Percentiles rank a stretch among this genome's conserved stretches.
Evolutionary conservation across 2,888 invertebrate genomes (phyloP).

Genomic region (Drosophila gaucha): DNA sequence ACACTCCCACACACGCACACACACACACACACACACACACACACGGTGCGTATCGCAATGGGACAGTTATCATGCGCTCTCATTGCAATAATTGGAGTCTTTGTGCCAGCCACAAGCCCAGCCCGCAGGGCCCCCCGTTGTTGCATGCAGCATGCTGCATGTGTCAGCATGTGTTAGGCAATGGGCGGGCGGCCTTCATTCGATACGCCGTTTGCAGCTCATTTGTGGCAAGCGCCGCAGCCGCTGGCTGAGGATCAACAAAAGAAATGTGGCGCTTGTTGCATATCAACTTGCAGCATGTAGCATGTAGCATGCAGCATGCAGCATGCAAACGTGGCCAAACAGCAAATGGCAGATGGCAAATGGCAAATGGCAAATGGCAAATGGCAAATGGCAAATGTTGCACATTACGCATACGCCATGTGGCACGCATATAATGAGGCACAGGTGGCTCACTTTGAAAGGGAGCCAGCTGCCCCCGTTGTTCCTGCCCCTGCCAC

Average conservation of each 20-base stretch:
- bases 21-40: conserved; percentile 3
- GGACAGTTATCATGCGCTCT: conserved; percentile 49
- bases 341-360: neutral
- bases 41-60: conserved; percentile 30
- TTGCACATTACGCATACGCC: conserved; percentile 36
- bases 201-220: conserved; percentile 31
- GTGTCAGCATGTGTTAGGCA: conserved; percentile 1
- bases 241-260: conserved; percentile 17
- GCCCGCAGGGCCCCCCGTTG: neutral
- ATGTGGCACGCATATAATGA: conserved; percentile 5
- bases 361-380: neutral
- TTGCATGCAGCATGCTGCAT: neutral
- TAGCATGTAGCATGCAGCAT: neutral
- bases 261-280: conserved; percentile 56
- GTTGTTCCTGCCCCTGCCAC: neutral
- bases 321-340: neutral
- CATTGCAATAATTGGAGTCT: conserved; percentile 55
- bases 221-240: conserved; percentile 18
- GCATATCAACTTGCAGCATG: conserved; percentile 17
- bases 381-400: conserved; percentile 36
- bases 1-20: neutral
- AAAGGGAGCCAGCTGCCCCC: neutral
- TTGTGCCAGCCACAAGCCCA: conserved; percentile 18
- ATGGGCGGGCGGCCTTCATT: conserved; percentile 11
- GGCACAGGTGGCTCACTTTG: conserved; percentile 10